Conservation (phyloP, 2,797 vertebrate genomes). For the Cetoscarus ocellatus region DNA sequence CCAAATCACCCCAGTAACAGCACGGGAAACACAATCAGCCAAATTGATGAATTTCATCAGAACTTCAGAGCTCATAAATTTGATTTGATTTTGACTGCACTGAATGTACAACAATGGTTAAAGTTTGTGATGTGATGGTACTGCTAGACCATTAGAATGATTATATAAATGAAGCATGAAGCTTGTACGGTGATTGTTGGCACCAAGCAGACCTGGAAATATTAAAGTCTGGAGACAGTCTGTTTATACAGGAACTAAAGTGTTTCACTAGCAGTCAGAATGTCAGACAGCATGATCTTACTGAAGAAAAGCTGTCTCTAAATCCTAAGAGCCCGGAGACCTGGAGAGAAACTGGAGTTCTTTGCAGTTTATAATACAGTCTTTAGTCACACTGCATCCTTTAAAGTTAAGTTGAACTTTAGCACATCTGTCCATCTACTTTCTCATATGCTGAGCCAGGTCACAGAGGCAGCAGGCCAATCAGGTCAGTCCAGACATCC, state of each 20-base stretch:
- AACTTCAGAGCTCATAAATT: not conserved
- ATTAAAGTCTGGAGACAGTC: not conserved
- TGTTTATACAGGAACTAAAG: not conserved
- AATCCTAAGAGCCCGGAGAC: too few relatives aligned
- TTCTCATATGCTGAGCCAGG: too few relatives aligned
- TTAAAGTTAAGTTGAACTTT: too few relatives aligned
- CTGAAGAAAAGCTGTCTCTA: too few relatives aligned
- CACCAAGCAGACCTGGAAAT: slow-evolving; percentile 14
- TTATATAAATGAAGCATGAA: slow-evolving; percentile 26
- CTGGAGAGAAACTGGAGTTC: too few relatives aligned
- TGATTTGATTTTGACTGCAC: not conserved
- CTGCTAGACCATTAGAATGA: slow-evolving; percentile 4
- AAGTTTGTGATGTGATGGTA: not conserved
- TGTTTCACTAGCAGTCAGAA: not conserved
- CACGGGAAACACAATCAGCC: not conserved
- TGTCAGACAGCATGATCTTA: not conserved
- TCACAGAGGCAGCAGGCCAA: too few relatives aligned
- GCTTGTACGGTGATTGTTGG: slow-evolving; percentile 5
- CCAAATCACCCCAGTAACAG: not conserved
- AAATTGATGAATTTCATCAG: not conserved
- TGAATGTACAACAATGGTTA: too few relatives aligned
- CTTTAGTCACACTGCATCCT: too few relatives aligned
- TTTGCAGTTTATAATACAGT: too few relatives aligned
- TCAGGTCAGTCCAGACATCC: too few relatives aligned
- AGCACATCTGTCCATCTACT: too few relatives aligned